Evolutionary conservation across 2,888 invertebrate species (phyloP), one percentile per base, ranked within the genome.

Genomic region (Spatulosminthurus flaviceps): DNA sequence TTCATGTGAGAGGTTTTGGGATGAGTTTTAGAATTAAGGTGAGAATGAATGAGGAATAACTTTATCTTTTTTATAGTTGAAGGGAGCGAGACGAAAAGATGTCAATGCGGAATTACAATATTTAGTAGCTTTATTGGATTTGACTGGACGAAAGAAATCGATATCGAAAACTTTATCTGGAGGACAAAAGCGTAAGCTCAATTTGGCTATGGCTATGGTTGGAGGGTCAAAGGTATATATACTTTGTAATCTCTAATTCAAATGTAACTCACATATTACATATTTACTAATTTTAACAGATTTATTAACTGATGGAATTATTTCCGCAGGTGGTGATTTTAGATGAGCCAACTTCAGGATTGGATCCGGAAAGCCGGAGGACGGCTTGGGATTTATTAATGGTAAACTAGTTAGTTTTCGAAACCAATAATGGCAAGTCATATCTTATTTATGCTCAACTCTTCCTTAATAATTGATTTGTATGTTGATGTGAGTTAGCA

Each of bases 111-210:
- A 34, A 34, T 7, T 34, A 34, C 5, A 34, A 34, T 4, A 9
- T 9, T 34, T 34, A n/a, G n/a, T n/a, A n/a, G n/a, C n/a, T n/a
- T n/a, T n/a, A n/a, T n/a, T n/a, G n/a, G n/a, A n/a, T n/a, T n/a
- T n/a, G n/a, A n/a, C n/a, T n/a, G n/a, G n/a, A n/a, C n/a, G n/a
- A n/a, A n/a, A n/a, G n/a, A n/a, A n/a, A n/a, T n/a, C 34, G 9
- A 34, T 90, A 82, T 91, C 93, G 0, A 87, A 88, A 34, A 90
- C 91, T 76, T 88, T 97, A 80, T 97, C 97, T 0, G 96, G 97
- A n/a, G 97, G 97, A 9, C 96, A 96, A 92, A 94, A 95, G 88
- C 90, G 97, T 77, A 93, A 96, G 83, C 88, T 97, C 67, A 95
- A 94, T 70, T 90, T 97, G 29, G 95, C 93, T 43, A 94, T 96